Conservation (phyloP, 2,888 invertebrate genomes). For the Diarsia dahlii region DNA sequence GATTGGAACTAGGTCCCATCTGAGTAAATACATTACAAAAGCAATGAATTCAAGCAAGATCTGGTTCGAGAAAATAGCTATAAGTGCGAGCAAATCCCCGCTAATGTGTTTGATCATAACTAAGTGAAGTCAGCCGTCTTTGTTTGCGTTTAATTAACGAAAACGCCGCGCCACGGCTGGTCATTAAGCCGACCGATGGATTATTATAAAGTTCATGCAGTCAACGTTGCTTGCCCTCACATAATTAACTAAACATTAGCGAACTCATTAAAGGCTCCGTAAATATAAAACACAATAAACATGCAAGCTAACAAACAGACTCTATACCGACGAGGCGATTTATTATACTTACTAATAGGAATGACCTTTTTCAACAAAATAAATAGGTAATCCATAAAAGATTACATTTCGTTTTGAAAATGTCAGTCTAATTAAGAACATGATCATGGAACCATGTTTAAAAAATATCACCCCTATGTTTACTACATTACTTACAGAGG, state of each 20-base stretch:
- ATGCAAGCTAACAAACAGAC: conserved; percentile 19
- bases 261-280: conserved; percentile 49
- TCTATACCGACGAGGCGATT: conserved; percentile 22
- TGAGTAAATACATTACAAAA: conserved; percentile 61
- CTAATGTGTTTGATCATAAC: conserved; percentile 85
- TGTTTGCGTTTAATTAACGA: conserved; percentile 87
- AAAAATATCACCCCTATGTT: conserved; percentile 21
- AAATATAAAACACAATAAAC: conserved; percentile 24
- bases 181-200: conserved; percentile 80
- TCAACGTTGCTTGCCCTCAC: conserved; percentile 67
- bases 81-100: conserved; percentile 76
- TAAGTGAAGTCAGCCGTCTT: conserved; percentile 79
- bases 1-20: conserved; percentile 55
- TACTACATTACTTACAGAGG: neutral
- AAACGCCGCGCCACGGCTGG: conserved; percentile 75
- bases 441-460: conserved; percentile 14
- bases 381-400: conserved; percentile 31
- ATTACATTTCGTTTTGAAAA: conserved; percentile 47
- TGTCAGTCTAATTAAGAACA: conserved; percentile 56
- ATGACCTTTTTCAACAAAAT: conserved; percentile 45
- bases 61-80: conserved; percentile 68
- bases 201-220: conserved; percentile 73
- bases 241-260: conserved; percentile 66
- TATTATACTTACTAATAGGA: conserved; percentile 28
- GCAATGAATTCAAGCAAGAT: conserved; percentile 60